These are phyloP conservation scores for Coelopa pilipes DNA, from an alignment of 2,888 invertebrate genomes.

Conservation along the genomic window DNA sequence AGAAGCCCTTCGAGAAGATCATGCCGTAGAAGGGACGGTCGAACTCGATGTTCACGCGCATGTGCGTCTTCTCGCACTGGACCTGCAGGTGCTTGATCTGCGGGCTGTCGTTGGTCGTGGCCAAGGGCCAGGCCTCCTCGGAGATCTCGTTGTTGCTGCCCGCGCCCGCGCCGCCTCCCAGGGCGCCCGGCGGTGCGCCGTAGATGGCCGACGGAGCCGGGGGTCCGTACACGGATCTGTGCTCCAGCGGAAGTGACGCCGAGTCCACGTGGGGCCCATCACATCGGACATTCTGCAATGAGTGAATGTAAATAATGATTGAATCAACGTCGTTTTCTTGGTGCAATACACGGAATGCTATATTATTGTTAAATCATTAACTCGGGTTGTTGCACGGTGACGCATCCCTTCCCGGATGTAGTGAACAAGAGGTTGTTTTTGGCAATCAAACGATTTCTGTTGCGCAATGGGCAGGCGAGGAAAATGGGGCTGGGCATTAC, in stretches of 20 bases:
- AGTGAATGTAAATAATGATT: conserved; percentile 16
- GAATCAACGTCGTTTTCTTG: neutral
- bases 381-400: too few relatives aligned
- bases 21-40: conserved; percentile 95
- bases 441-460: conserved; percentile 6
- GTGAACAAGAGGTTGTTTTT: neutral
- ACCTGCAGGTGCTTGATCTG: conserved; percentile 94
- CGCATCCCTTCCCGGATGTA: too few relatives aligned
- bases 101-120: conserved; percentile 85
- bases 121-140: conserved; percentile 90
- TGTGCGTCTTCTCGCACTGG: conserved; percentile 94
- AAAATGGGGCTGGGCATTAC: conserved; percentile 13
- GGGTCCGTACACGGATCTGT: conserved; percentile 81
- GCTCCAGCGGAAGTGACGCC: conserved; percentile 83
- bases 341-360: neutral
- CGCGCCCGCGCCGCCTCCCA: conserved; percentile 63
- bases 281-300: conserved; percentile 76
- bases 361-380: too few relatives aligned
- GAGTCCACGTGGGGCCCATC: conserved; percentile 83
- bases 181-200: conserved; percentile 63
- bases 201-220: conserved; percentile 70
- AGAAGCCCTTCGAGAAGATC: conserved; percentile 95
- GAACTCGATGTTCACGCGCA: conserved; percentile 95
- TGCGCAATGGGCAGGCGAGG: conserved; percentile 10
- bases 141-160: conserved; percentile 69